Conservation (phyloP, 2,797 vertebrate species). For the Neosilurus hyrtlii region DNA sequence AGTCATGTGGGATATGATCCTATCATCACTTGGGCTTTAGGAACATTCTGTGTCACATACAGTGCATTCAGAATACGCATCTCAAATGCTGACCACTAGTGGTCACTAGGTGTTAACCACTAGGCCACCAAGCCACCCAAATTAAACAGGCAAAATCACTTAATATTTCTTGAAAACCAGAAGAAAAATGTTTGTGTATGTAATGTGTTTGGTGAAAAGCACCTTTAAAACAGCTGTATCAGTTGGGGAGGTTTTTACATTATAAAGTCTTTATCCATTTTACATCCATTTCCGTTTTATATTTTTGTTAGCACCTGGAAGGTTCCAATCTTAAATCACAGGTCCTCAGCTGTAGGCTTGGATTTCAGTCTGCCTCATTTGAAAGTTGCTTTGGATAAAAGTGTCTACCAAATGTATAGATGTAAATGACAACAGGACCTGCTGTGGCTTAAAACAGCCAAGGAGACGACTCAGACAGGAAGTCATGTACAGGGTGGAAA, state of each 20-base stretch:
- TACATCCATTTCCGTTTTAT: background rate
- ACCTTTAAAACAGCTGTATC: background rate
- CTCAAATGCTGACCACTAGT: no score
- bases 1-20: no score
- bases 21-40: no score
- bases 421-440: slow-evolving; percentile 10
- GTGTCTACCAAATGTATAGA: background rate
- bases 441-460: background rate
- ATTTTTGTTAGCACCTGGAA: background rate
- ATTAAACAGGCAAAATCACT: background rate
- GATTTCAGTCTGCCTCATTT: background rate
- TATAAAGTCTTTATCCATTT: no score
- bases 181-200: background rate
- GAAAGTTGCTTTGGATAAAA: background rate
- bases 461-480: slow-evolving; percentile 39
- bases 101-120: no score
- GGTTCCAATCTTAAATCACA: background rate
- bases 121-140: no score
- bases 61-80: no score
- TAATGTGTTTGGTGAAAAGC: background rate
- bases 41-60: no score
- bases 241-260: background rate
- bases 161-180: background rate
- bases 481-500: slow-evolving; percentile 36
- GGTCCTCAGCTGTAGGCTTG: background rate